These are phyloP conservation scores for Trileptium ribeirensis DNA, from an alignment of 2,888 invertebrate genomes.

Conservation along the genomic window DNA sequence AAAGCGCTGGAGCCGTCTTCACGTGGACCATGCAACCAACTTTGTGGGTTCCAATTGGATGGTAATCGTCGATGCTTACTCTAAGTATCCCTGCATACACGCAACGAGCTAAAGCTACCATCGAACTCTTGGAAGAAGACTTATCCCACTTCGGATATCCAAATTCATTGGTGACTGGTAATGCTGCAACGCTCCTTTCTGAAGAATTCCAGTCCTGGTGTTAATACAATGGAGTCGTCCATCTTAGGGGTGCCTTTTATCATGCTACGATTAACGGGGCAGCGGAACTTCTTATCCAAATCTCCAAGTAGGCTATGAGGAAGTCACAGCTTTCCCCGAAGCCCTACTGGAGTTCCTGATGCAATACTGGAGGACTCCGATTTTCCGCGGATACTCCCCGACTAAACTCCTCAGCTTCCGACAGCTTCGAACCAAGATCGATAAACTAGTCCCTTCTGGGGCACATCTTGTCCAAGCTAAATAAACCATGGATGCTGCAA, in stretches of 20 bases:
- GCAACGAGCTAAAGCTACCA: constrained; percentile 26
- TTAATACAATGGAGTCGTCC: background rate
- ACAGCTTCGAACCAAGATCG: constrained; percentile 10
- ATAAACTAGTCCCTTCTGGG: constrained; percentile 5
- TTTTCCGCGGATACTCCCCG: constrained; percentile 24
- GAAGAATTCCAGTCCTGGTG: background rate
- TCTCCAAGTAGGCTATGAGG: constrained; percentile 33
- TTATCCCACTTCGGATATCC: constrained; percentile 37
- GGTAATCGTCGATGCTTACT: background rate
- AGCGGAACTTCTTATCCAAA: constrained; percentile 27
- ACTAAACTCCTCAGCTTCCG: constrained; percentile 21
- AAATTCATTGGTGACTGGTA: constrained; percentile 37
- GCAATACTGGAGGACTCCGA: constrained; percentile 17
- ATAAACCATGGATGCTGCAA: constrained; percentile 16
- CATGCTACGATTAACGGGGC: constrained; percentile 34
- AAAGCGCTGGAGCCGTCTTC: constrained; percentile 40
- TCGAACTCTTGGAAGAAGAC: constrained; percentile 28
- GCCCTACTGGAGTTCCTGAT: constrained; percentile 28
- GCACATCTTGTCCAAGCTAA: constrained; percentile 21
- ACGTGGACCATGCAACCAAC: constrained; percentile 41
- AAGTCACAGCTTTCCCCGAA: constrained; percentile 27
- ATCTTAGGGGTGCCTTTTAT: constrained; percentile 34
- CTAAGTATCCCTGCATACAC: constrained; percentile 13
- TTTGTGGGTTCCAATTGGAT: constrained; percentile 24
- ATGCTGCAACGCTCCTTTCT: constrained; percentile 33